phyloP scores from a whole-genome alignment of 2,113 vertebrate genomes.

The Onychostruthus taczanowskii region DNA sequence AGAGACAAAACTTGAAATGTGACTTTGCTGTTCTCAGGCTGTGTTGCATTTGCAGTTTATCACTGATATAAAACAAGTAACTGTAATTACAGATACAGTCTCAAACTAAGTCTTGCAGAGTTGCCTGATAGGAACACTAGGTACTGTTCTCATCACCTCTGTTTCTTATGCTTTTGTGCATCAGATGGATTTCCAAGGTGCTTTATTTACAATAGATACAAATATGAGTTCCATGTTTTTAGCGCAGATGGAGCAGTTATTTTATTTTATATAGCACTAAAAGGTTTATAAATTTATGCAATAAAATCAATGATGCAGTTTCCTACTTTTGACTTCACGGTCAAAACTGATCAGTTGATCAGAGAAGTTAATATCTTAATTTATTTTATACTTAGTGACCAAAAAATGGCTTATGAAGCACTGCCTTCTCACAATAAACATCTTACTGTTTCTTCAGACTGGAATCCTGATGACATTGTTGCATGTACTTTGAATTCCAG shows the following conservation, averaged over 20 bases:
- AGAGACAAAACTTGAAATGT: background rate
- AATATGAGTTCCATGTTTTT: background rate
- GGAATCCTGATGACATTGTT: background rate
- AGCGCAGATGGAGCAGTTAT: background rate
- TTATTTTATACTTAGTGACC: background rate
- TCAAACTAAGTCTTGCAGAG: background rate
- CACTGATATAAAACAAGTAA: background rate
- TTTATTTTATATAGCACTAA: background rate
- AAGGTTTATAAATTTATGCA: background rate
- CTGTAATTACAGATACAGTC: background rate
- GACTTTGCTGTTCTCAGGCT: background rate
- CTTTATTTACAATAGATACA: background rate
- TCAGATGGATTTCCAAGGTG: background rate
- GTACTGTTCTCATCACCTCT: background rate
- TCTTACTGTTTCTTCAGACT: background rate
- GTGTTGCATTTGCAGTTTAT: background rate
- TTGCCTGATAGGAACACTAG: background rate
- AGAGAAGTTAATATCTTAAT: background rate
- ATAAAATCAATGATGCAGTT: background rate
- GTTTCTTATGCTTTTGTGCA: background rate
- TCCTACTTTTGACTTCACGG: background rate
- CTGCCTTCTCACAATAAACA: background rate
- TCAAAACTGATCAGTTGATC: background rate
- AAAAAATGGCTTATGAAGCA: background rate
- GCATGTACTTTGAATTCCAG: background rate